Percentiles rank a stretch among this genome's conserved stretches.
These are phyloP conservation scores for Scelioninae gen. 1 DNA, from an alignment of 2,888 invertebrate genomes.

Conservation along the genomic window DNA sequence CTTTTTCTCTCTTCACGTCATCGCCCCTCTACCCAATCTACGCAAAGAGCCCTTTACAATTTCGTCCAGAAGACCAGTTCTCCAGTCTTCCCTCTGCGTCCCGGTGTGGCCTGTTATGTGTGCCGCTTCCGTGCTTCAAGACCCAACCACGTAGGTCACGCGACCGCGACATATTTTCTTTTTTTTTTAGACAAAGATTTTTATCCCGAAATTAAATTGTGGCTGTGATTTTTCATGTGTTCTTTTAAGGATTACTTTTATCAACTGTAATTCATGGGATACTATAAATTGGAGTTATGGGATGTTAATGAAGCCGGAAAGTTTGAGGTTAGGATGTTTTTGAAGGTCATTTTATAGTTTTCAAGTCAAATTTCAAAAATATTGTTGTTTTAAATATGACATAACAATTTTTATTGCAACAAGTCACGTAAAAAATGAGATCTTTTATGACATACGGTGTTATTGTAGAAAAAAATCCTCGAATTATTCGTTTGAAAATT, in stretches of 20 bases:
- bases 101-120: constrained; percentile 47
- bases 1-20: constrained; percentile 72
- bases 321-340: constrained; percentile 29
- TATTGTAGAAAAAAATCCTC: no score
- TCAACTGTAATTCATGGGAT: no score
- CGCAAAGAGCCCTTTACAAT: constrained; percentile 79
- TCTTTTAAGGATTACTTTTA: no score
- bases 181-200: neutral
- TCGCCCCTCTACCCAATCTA: constrained; percentile 69
- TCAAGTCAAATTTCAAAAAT: no score
- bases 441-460: no score
- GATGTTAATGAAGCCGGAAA: constrained; percentile 7
- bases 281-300: neutral
- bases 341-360: no score
- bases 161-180: constrained; percentile 28
- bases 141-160: constrained; percentile 43
- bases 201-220: neutral
- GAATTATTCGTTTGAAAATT: no score
- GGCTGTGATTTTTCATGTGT: no score
- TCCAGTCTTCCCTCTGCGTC: constrained; percentile 70
- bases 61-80: constrained; percentile 80
- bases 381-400: no score
- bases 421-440: no score
- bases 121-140: constrained; percentile 51
- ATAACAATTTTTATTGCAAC: no score